Percentiles rank a stretch among this genome's conserved stretches.
Conservation (phyloP, 2,797 vertebrate species). For the Neostethus bicornis region DNA sequence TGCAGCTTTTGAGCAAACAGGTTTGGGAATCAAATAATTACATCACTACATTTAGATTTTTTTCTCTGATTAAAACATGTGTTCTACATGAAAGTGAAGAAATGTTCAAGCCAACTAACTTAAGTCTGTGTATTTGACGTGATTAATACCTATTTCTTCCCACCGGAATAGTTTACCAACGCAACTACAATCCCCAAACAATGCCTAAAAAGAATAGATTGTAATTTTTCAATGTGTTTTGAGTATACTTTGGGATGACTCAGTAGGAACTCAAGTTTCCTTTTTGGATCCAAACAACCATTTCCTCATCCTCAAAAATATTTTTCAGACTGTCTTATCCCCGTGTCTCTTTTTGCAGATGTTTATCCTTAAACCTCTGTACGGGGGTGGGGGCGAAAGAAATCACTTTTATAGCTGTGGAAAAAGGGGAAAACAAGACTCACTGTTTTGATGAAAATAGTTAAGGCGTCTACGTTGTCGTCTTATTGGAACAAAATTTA, state of each 20-base stretch:
- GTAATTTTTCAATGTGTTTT: conserved; percentile 46
- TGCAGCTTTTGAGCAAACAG: conserved; percentile 25
- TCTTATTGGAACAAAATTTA: conserved; percentile 33
- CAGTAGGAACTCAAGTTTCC: conserved; percentile 54
- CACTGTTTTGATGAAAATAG: conserved; percentile 35
- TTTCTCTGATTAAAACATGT: conserved; percentile 8
- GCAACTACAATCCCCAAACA: conserved; percentile 27
- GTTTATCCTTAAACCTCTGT: conserved; percentile 64
- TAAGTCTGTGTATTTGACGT: conserved; percentile 18
- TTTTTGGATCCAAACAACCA: conserved; percentile 67
- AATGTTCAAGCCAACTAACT: conserved; percentile 20
- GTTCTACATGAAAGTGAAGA: conserved; percentile 29
- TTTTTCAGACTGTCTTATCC: conserved; percentile 57
- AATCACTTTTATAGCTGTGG: conserved; percentile 66
- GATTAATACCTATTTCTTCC: conserved; percentile 28
- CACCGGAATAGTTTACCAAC: conserved; percentile 19
- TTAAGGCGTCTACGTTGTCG: conserved; percentile 28
- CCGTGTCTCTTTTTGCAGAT: conserved; percentile 68
- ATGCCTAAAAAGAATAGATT: conserved; percentile 44
- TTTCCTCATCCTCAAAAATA: conserved; percentile 68
- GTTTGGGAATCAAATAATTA: conserved; percentile 41
- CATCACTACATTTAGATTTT: conserved; percentile 31
- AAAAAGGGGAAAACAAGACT: conserved; percentile 60
- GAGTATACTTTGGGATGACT: conserved; percentile 59
- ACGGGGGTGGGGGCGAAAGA: conserved; percentile 46